These are phyloP conservation scores for Catocala nupta DNA, from an alignment of 2,888 invertebrate species.

Conservation along the genomic window DNA sequence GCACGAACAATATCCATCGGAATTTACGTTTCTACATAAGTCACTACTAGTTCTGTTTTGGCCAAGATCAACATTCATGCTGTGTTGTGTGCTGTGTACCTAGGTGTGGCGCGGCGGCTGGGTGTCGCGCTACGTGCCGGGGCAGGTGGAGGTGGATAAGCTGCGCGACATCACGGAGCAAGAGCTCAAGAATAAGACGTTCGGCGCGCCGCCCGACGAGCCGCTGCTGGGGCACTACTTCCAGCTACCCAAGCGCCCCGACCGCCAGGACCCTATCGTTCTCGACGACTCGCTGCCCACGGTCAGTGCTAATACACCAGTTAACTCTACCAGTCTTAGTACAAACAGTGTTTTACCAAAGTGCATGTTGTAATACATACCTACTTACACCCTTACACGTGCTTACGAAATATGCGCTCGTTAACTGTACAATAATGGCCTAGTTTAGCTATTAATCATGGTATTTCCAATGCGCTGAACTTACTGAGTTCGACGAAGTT, in stretches of 20 bases:
- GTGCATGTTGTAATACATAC: too few relatives aligned
- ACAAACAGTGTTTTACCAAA: too few relatives aligned
- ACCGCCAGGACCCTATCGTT: slow-evolving; percentile 78
- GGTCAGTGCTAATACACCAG: slow-evolving; percentile 51
- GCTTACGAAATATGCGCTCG: too few relatives aligned
- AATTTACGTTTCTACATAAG: too few relatives aligned
- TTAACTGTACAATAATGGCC: too few relatives aligned
- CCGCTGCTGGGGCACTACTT: slow-evolving; percentile 89
- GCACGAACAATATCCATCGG: too few relatives aligned
- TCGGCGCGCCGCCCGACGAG: slow-evolving; percentile 84
- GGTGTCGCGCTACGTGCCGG: slow-evolving; percentile 84
- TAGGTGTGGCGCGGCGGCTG: slow-evolving; percentile 82
- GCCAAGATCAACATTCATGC: background rate
- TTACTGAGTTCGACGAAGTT: too few relatives aligned
- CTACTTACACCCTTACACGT: too few relatives aligned
- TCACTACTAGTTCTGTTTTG: too few relatives aligned
- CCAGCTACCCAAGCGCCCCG: slow-evolving; percentile 83
- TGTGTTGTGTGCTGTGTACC: background rate
- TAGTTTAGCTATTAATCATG: too few relatives aligned
- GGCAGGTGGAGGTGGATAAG: slow-evolving; percentile 76
- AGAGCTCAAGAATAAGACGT: slow-evolving; percentile 78
- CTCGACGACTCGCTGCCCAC: slow-evolving; percentile 89
- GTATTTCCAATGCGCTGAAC: too few relatives aligned
- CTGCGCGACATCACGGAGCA: slow-evolving; percentile 75
- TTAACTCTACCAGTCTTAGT: too few relatives aligned